phyloP scores from a whole-genome alignment of 2,113 vertebrate genomes.

The Silurus asotus region DNA sequence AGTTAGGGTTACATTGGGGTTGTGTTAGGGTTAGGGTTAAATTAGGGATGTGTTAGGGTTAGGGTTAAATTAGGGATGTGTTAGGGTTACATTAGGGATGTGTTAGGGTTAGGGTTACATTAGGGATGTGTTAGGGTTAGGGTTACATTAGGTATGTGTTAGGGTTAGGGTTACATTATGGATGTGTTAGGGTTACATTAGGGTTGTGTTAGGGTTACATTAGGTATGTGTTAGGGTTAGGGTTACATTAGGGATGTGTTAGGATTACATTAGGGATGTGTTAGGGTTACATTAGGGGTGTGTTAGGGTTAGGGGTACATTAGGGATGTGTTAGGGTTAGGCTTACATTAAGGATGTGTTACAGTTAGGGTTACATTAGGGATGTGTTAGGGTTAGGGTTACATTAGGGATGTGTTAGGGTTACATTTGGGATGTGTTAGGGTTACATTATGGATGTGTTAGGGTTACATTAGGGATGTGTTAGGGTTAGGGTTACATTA shows the following conservation, averaged over 20 bases:
- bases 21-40: neutral
- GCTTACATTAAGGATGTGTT: neutral
- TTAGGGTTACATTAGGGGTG: neutral
- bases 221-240: too few species aligned
- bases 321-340: too few species aligned
- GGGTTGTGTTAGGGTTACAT: neutral
- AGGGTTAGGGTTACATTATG: neutral
- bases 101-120: too few species aligned
- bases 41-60: too few species aligned
- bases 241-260: too few species aligned
- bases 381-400: neutral
- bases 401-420: neutral
- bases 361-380: neutral
- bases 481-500: neutral
- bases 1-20: neutral
- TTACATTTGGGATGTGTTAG: too few species aligned
- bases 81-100: too few species aligned
- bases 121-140: neutral
- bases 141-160: neutral
- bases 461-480: too few species aligned
- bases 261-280: too few species aligned
- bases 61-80: neutral
- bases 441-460: neutral
- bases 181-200: too few species aligned
- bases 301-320: too few species aligned